Base-by-base conservation (phyloP, 2,888 invertebrate genomes). In the Ryuthela nishihirai region DNA sequence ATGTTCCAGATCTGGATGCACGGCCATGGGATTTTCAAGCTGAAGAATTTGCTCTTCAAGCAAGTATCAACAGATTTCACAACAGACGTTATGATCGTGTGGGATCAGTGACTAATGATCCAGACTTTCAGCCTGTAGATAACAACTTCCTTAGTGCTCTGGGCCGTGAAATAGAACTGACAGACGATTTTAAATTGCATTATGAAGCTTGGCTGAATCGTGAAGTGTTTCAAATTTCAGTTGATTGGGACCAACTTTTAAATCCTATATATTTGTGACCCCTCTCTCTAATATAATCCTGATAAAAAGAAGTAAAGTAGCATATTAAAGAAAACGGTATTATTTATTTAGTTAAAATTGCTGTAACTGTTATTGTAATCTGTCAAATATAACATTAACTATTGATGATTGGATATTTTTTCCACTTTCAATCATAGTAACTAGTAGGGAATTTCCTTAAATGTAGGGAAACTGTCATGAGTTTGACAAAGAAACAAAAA, bases 171-270 rank as follows among this genome's bases (percentile, higher is more conserved):
- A 76, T 88, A 52, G 90, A 94, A 70, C 80, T 98, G 60, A 92
- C 91, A 10, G 90, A 91, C 45, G 92, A 91, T 73, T 94, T 94
- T 71, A 92, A 90, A 75, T 85, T 85, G 58, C 88, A 92, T 72
- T 99, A 99, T 75, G 88, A 92, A 72, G 74, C 86, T 17, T 99
- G 99, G 99, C 78, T 99, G 54, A 88, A 98, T 69, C 87, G 92
- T 73, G 98, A 99, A 79, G 98, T 99, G 20, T 95, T 88, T 75
- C 86, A 87, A 71, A 86, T 86, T 43, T 73, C 76, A 35, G 77
- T 81, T 40, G 79, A 82, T 69, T 82, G 82, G 82, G 80, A 82
- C 67, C 76, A 76, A 60, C 70, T 81, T 12, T 64, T 74, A 12
- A 54, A 50, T 23, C 34, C 40, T 3, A 47, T 53, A 25, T 59